A percentile compares a stretch with the other conserved stretches of the same genome.
These are phyloP conservation scores for Notamacropus eugenii DNA, from an alignment of 2,797 vertebrate species.

Conservation along the genomic window DNA sequence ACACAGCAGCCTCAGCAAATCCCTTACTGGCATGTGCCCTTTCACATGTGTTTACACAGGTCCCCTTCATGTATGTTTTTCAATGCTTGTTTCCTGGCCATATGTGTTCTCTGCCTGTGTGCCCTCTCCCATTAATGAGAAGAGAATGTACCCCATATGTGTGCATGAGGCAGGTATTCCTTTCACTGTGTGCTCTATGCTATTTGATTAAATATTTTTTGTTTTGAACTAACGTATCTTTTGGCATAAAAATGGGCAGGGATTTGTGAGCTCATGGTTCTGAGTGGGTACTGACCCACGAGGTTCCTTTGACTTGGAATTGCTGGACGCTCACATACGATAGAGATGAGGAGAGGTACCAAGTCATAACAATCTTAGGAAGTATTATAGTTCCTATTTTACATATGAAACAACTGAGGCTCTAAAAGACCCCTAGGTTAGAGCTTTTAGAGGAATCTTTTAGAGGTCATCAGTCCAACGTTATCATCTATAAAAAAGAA, in stretches of 20 bases:
- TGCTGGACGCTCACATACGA: background rate
- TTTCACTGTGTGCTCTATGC: background rate
- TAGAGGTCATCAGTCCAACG: background rate
- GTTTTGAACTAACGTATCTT: background rate
- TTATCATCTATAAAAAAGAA: background rate
- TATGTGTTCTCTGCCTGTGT: background rate
- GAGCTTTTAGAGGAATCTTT: background rate
- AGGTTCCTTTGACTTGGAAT: background rate
- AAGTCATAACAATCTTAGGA: background rate
- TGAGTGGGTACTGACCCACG: background rate
- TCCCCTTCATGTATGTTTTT: background rate
- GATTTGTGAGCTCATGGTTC: background rate
- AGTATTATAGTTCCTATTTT: background rate
- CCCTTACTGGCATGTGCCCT: background rate
- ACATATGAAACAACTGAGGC: background rate
- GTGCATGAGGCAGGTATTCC: background rate
- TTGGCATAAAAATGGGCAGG: background rate
- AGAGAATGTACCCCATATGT: background rate
- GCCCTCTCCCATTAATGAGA: background rate
- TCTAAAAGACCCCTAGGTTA: background rate
- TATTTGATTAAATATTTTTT: background rate
- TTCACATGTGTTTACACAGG: background rate
- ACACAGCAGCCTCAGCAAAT: background rate
- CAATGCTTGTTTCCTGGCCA: background rate
- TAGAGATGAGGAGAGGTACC: background rate